Conservation (phyloP, 2,797 vertebrate species). For the Notamacropus eugenii region DNA sequence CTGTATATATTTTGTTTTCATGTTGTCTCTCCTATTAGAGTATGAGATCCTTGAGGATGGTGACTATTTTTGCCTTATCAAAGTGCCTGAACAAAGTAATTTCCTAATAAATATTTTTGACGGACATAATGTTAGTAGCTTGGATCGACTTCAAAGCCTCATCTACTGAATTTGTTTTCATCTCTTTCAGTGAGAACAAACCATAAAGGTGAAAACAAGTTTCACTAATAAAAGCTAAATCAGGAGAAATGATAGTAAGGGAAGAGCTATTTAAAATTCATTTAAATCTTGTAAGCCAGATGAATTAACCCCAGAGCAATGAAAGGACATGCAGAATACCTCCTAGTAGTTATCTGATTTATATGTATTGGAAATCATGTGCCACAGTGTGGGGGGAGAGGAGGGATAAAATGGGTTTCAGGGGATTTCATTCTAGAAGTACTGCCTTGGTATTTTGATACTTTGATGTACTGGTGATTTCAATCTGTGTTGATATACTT, state of each 20-base stretch:
- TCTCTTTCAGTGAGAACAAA: not conserved
- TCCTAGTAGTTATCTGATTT: not conserved
- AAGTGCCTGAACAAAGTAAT: not conserved
- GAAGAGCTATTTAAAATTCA: not conserved
- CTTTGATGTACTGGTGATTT: not conserved
- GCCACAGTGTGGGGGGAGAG: not conserved
- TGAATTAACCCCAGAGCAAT: not conserved
- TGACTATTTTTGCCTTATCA: not conserved
- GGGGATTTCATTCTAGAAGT: conserved; percentile 36
- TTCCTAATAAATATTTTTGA: not conserved
- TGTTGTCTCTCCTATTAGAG: not conserved
- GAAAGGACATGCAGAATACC: not conserved
- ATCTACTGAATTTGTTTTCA: not conserved
- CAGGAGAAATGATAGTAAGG: not conserved
- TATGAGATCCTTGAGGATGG: not conserved
- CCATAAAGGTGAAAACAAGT: not conserved
- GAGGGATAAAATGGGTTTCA: not conserved
- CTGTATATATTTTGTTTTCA: not conserved
- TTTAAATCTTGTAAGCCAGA: not conserved
- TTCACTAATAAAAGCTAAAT: not conserved
- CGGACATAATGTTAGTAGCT: not conserved
- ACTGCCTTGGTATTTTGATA: conserved; percentile 55
- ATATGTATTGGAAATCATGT: not conserved
- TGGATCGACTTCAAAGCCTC: not conserved
- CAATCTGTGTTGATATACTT: not conserved